Evolutionary conservation across 2,888 invertebrate species (phyloP).

Genomic region (Drosophila meridiana): DNA sequence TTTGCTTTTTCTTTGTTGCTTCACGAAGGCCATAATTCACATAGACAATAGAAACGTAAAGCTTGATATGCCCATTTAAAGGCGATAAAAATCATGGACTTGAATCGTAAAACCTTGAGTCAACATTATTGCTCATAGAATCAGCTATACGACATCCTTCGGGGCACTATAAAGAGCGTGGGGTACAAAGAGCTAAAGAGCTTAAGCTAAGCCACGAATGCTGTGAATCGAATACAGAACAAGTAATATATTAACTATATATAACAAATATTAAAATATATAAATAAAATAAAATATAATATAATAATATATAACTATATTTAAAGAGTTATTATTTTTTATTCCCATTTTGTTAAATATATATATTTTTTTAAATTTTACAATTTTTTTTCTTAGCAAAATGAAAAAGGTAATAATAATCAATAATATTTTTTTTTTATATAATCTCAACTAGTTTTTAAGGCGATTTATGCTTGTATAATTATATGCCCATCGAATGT

Average conservation of each 20-base stretch:
- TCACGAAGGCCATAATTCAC: constrained; percentile 28
- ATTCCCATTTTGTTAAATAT: no score
- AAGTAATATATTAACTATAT: no score
- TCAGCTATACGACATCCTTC: background rate
- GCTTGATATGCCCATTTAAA: constrained; percentile 17
- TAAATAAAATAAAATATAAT: no score
- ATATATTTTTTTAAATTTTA: no score
- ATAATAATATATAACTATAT: no score
- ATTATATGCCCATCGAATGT: background rate
- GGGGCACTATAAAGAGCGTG: background rate
- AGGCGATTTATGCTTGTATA: background rate
- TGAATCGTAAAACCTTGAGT: background rate
- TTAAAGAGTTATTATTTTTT: no score
- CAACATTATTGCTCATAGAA: background rate
- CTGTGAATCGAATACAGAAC: background rate
- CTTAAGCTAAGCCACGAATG: background rate
- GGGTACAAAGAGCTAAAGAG: no score
- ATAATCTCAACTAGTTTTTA: background rate
- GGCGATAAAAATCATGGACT: constrained; percentile 33
- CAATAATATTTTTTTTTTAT: background rate
- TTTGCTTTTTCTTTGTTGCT: constrained; percentile 7
- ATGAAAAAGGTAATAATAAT: no score
- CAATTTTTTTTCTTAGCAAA: no score
- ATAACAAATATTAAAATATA: no score
- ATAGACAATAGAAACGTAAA: constrained; percentile 21